phyloP scores from a whole-genome alignment of 1,140 invertebrate genomes.

The Lordiphosa collinella region DNA sequence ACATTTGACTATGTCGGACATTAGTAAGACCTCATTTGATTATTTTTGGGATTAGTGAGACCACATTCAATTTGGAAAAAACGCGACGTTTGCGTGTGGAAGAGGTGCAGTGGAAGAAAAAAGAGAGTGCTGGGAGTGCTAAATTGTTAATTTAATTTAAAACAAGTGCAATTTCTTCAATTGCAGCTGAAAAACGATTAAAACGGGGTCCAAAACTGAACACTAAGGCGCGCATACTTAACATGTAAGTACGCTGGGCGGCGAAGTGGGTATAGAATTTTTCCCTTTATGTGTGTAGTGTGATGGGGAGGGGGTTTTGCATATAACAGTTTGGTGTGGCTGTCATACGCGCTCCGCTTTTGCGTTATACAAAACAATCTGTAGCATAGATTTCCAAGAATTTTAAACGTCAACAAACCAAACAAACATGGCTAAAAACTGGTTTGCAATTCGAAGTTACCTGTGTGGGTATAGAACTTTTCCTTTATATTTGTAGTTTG shows the following conservation, averaged over 20 bases:
- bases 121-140: not conserved
- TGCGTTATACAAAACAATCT: slow-evolving; percentile 38
- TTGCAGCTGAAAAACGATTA: slow-evolving; percentile 32
- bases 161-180: slow-evolving; percentile 42
- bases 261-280: too few relatives aligned
- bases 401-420: slow-evolving; percentile 12
- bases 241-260: slow-evolving; percentile 2
- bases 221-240: slow-evolving; percentile 1
- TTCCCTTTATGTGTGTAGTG: too few relatives aligned
- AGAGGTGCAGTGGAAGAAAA: slow-evolving; percentile 12
- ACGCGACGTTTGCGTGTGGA: slow-evolving; percentile 36
- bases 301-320: too few relatives aligned
- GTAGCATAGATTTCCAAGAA: slow-evolving; percentile 51
- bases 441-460: slow-evolving; percentile 51
- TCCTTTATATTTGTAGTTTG: too few relatives aligned
- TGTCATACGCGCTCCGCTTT: slow-evolving; percentile 22
- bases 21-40: too few relatives aligned
- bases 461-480: too few relatives aligned
- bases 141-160: not conserved
- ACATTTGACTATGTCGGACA: too few relatives aligned
- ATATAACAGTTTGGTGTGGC: slow-evolving; percentile 1
- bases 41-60: too few relatives aligned
- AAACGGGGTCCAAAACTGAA: not conserved
- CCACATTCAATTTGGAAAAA: too few relatives aligned
- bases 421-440: slow-evolving; percentile 21